A percentile compares a stretch with the other conserved stretches of the same genome.
These are phyloP conservation scores for Steinernema carpocapsae DNA, from an alignment of 2,888 invertebrate species.

Conservation along the genomic window DNA sequence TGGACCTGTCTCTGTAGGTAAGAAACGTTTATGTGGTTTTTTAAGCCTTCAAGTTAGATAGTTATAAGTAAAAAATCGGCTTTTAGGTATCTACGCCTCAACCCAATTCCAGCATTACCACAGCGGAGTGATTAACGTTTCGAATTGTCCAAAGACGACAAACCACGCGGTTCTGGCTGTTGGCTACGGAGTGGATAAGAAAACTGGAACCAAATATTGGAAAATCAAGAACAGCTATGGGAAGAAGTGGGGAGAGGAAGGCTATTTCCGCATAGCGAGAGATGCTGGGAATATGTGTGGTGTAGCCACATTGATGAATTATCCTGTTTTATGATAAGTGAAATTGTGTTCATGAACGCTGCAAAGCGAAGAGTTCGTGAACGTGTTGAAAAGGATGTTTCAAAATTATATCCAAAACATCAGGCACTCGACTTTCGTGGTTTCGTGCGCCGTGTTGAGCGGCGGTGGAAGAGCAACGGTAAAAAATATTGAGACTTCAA, in stretches of 20 bases:
- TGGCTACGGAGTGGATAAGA: background rate
- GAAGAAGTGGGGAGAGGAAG: background rate
- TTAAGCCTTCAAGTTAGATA: too few species aligned
- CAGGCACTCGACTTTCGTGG: too few species aligned
- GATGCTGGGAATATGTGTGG: background rate
- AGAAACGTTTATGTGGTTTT: background rate
- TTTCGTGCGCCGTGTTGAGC: too few species aligned
- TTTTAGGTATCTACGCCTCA: slow-evolving; percentile 1
- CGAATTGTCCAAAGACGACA: background rate
- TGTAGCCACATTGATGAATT: background rate
- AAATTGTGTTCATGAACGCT: background rate
- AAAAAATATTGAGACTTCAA: too few species aligned
- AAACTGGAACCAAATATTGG: background rate
- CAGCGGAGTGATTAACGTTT: background rate
- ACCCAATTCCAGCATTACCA: slow-evolving; percentile 1
- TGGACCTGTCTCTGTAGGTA: background rate
- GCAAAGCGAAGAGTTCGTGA: too few species aligned
- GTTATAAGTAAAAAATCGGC: too few species aligned
- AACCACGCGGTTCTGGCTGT: slow-evolving; percentile 23
- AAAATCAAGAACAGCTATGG: slow-evolving; percentile 20
- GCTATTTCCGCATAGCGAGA: background rate
- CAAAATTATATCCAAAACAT: too few species aligned
- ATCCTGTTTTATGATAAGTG: background rate
- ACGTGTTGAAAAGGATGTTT: too few species aligned
- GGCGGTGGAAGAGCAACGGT: too few species aligned